A percentile compares a stretch with the other conserved stretches of the same genome.
phyloP scores from a whole-genome alignment of 1,140 invertebrate genomes.

The Drosophila orosa region DNA sequence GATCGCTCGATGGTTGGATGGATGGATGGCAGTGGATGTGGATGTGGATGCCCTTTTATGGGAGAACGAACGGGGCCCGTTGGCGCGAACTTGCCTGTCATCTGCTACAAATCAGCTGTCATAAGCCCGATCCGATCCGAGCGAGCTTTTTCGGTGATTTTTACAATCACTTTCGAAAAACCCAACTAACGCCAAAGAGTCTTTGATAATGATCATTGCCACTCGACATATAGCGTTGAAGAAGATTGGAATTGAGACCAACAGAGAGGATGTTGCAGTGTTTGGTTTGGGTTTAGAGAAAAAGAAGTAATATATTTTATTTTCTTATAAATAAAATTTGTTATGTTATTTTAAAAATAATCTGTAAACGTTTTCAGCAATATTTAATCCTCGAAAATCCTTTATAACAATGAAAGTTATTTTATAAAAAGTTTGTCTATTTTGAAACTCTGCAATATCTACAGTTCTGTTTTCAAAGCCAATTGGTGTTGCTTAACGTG shows the following conservation, averaged over 20 bases:
- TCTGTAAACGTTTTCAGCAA: not conserved
- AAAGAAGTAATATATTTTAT: not conserved
- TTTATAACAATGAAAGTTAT: no score
- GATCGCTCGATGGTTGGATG: conserved; percentile 30
- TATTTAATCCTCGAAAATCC: no score
- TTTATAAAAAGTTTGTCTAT: no score
- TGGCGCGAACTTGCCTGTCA: conserved; percentile 80
- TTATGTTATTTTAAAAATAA: no score
- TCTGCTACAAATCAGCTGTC: conserved; percentile 82
- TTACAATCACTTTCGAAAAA: conserved; percentile 79
- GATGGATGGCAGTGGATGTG: conserved; percentile 5
- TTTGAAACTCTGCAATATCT: no score
- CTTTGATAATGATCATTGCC: conserved; percentile 73
- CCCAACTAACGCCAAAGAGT: conserved; percentile 40
- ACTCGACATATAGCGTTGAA: conserved; percentile 15
- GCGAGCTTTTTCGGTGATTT: conserved; percentile 49
- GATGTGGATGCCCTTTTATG: conserved; percentile 64
- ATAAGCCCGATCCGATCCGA: conserved; percentile 55
- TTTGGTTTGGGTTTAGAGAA: not conserved
- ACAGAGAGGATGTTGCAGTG: conserved; percentile 28
- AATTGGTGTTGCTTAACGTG: no score
- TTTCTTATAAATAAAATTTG: no score
- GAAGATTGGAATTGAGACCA: conserved; percentile 25
- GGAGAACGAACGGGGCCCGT: conserved; percentile 57
- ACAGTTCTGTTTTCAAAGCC: no score